A percentile compares a stretch with the other conserved stretches of the same genome.
Evolutionary conservation across 2,113 vertebrate genomes (phyloP).

Genomic region (Callospermophilus lateralis): DNA sequence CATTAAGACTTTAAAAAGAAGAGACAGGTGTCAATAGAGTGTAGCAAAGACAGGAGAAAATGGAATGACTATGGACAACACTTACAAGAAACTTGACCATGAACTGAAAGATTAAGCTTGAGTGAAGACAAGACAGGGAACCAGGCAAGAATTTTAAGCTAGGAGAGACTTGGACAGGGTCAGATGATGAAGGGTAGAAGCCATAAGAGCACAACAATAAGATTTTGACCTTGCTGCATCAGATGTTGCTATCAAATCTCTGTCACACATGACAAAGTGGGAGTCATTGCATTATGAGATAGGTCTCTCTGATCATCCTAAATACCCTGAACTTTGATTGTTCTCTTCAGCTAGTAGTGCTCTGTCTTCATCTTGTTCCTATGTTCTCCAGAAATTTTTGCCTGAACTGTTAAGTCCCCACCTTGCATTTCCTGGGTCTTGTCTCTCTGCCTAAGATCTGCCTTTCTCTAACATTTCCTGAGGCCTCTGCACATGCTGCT

Average conservation of each 20-base stretch:
- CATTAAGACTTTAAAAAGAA: not conserved
- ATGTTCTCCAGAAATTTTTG: not conserved
- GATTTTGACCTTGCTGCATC: too few relatives aligned
- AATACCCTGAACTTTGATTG: not conserved
- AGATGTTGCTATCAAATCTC: not conserved
- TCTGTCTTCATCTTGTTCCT: not conserved
- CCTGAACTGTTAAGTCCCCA: not conserved
- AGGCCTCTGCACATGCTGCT: not conserved
- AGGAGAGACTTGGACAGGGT: not conserved
- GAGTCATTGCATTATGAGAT: not conserved
- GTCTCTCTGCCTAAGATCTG: not conserved
- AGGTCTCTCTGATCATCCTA: not conserved
- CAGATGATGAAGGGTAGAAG: not conserved
- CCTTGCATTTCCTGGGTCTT: not conserved
- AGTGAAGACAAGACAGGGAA: not conserved
- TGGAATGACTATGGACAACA: not conserved
- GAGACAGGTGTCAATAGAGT: not conserved
- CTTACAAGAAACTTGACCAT: not conserved
- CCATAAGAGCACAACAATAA: not conserved
- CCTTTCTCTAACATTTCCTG: rapidly evolving
- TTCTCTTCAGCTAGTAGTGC: not conserved
- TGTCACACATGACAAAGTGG: not conserved
- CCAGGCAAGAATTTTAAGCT: not conserved
- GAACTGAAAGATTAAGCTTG: not conserved
- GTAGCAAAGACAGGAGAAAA: not conserved